Evolutionary conservation across 2,797 vertebrate genomes (phyloP).

Genomic region (Sciurus carolinensis): DNA sequence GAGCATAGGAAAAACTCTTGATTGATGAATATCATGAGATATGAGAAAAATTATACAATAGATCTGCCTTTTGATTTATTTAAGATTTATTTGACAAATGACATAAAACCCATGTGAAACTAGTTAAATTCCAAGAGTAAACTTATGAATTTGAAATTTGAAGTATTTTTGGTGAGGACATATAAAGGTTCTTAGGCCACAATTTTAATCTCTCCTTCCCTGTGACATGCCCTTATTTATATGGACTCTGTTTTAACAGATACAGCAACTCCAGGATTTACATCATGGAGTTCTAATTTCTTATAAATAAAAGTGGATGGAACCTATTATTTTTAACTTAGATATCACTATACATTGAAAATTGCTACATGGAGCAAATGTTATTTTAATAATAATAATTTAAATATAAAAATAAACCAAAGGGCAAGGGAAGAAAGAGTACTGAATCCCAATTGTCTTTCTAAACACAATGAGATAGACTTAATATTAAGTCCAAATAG

Average conservation of each 20-base stretch:
- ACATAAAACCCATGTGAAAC: neutral
- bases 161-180: conserved; percentile 6
- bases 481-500: neutral
- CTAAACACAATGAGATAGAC: neutral
- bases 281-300: neutral
- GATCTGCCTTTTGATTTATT: conserved; percentile 22
- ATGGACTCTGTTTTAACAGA: neutral
- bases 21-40: neutral
- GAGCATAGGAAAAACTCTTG: neutral
- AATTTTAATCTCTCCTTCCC: neutral
- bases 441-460: neutral
- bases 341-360: neutral
- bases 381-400: conserved; percentile 27
- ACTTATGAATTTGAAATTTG: neutral
- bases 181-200: neutral
- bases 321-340: conserved; percentile 12
- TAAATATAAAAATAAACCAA: neutral
- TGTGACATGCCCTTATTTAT: neutral
- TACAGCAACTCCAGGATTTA: neutral
- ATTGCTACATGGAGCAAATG: neutral
- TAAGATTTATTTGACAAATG: conserved; percentile 6
- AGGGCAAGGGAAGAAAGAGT: neutral
- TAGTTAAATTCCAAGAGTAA: conserved; percentile 22
- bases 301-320: neutral
- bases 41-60: neutral